Conservation (phyloP, 2,888 invertebrate genomes). For the Meiosimyza platycephala region DNA sequence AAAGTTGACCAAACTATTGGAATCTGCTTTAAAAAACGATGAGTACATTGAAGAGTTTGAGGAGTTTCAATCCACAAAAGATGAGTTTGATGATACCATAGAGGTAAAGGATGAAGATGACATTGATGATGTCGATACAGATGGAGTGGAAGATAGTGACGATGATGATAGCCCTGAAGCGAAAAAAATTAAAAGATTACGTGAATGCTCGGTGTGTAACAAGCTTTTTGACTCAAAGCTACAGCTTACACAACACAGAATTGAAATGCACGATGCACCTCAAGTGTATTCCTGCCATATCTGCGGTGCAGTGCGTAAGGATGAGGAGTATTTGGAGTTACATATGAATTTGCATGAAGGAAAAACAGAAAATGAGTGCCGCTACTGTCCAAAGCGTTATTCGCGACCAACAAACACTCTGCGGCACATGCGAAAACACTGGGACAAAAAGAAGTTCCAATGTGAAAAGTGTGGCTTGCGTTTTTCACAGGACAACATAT, state of each 20-base stretch:
- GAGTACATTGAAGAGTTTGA: background rate
- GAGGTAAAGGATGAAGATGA: conserved; percentile 32
- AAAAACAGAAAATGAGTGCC: conserved; percentile 63
- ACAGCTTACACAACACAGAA: conserved; percentile 48
- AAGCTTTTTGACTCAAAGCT: conserved; percentile 21
- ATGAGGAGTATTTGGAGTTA: conserved; percentile 62
- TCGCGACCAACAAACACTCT: conserved; percentile 61
- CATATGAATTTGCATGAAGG: conserved; percentile 65
- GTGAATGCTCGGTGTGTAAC: conserved; percentile 22
- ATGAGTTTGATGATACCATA: conserved; percentile 36
- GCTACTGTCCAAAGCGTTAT: conserved; percentile 62
- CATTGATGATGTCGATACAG: conserved; percentile 10
- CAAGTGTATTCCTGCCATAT: conserved; percentile 52
- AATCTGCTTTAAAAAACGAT: conserved; percentile 48
- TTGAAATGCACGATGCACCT: conserved; percentile 51
- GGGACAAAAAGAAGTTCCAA: conserved; percentile 65
- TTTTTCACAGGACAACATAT: conserved; percentile 61
- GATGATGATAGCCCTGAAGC: conserved; percentile 5
- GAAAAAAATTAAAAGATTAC: conserved; percentile 13
- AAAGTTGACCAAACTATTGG: conserved; percentile 54
- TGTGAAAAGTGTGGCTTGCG: conserved; percentile 64
- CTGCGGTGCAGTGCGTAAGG: conserved; percentile 58
- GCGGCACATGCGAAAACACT: conserved; percentile 63
- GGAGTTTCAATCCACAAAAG: conserved; percentile 28
- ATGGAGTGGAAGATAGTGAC: conserved; percentile 42